A percentile compares a stretch with the other conserved stretches of the same genome.
Evolutionary conservation across 2,113 vertebrate species (phyloP).

Genomic region (Circaetus cinerascens): DNA sequence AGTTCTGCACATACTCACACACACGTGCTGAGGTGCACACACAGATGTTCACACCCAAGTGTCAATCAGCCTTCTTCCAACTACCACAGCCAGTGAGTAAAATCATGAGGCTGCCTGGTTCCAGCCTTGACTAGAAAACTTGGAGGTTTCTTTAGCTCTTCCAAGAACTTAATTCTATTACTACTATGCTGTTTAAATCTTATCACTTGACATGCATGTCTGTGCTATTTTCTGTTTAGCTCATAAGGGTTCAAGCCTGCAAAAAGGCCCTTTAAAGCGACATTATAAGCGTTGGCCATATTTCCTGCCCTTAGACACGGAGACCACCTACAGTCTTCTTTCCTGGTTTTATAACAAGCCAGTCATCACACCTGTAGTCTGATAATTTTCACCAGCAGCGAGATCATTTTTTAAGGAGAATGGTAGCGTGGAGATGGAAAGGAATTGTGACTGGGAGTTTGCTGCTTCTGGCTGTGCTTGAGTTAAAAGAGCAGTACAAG

Average conservation of each 20-base stretch:
- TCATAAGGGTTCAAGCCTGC: not conserved
- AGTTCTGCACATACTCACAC: too few species aligned
- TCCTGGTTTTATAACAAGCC: not conserved
- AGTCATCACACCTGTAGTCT: not conserved
- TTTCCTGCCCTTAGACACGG: not conserved
- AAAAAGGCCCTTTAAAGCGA: not conserved
- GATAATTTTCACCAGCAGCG: not conserved
- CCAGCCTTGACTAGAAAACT: not conserved
- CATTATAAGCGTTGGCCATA: not conserved
- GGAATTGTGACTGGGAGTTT: not conserved
- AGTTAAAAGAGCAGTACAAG: not conserved
- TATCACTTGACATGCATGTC: not conserved
- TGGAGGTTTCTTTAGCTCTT: not conserved
- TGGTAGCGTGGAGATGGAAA: not conserved
- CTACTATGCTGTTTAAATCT: not conserved
- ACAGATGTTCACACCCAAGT: not conserved
- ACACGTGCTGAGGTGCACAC: fast-evolving
- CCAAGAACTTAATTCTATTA: not conserved
- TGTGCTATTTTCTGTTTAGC: not conserved
- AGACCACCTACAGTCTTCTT: not conserved
- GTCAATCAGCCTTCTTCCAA: not conserved
- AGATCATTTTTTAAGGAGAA: not conserved
- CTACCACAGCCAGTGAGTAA: not conserved
- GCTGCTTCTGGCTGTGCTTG: not conserved
- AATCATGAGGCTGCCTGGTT: not conserved